Percentiles rank a stretch among this genome's conserved stretches.
These are phyloP conservation scores for Xestia ashworthii DNA, from an alignment of 2,888 invertebrate species.

Conservation along the genomic window DNA sequence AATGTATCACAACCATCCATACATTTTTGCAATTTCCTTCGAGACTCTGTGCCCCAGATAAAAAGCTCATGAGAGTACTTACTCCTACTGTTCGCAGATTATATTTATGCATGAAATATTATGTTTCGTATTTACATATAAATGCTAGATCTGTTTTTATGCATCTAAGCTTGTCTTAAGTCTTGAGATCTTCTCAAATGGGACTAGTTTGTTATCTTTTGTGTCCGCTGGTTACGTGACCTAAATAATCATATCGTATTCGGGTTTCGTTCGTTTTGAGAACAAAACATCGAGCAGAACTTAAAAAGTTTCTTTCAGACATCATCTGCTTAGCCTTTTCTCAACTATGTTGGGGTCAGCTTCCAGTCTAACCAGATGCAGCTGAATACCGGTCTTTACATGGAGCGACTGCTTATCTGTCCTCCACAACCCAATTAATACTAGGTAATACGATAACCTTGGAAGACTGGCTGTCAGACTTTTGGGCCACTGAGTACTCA, in stretches of 20 bases:
- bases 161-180: conserved; percentile 20
- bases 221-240: conserved; percentile 11
- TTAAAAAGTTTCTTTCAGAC: neutral
- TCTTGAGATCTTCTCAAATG: conserved; percentile 24
- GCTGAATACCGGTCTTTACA: neutral
- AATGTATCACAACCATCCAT: neutral
- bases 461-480: neutral
- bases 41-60: conserved; percentile 22
- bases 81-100: conserved; percentile 31
- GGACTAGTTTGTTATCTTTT: conserved; percentile 14
- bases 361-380: neutral
- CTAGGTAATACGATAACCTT: neutral
- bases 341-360: neutral
- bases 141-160: conserved; percentile 19
- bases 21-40: conserved; percentile 7
- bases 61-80: conserved; percentile 32
- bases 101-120: conserved; percentile 52
- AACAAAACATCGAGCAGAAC: neutral
- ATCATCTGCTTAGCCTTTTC: neutral
- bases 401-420: neutral
- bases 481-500: neutral
- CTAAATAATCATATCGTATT: conserved; percentile 5
- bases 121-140: conserved; percentile 44
- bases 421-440: neutral
- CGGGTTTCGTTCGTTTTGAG: neutral